Conservation (phyloP, 30 jellyfish, hydroid and myxozoan genomes). For the Chrysaora quinquecirrha region DNA sequence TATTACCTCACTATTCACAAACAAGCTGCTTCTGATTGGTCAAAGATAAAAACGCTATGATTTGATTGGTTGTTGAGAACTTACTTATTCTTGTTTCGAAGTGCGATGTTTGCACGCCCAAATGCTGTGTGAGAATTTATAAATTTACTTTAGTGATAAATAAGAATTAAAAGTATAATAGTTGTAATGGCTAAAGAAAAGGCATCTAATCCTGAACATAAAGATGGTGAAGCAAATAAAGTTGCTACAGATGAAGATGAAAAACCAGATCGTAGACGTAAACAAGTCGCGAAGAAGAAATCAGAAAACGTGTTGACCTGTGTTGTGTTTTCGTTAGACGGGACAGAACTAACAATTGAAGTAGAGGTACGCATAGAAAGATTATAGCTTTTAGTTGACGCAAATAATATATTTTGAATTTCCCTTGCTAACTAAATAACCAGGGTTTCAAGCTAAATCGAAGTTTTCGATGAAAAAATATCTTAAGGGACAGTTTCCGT, state of each 20-base stretch:
- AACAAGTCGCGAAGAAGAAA: slow-evolving; percentile 39
- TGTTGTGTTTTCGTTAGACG: slow-evolving; percentile 57
- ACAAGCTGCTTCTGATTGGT: not conserved
- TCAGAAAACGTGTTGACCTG: slow-evolving; percentile 55
- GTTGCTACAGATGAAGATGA: not conserved
- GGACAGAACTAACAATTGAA: slow-evolving; percentile 58
- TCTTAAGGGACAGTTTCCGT: not conserved
- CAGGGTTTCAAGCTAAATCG: not conserved
- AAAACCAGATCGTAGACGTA: slow-evolving; percentile 4
- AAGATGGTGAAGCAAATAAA: slow-evolving; percentile 6
- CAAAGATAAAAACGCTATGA: not conserved
- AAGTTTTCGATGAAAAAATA: not conserved
- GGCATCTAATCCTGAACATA: slow-evolving; percentile 26
- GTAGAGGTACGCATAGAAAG: slow-evolving; percentile 48
- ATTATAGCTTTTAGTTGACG: not conserved
- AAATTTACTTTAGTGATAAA: not conserved
- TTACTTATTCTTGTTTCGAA: not conserved
- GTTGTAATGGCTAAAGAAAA: slow-evolving; percentile 47
- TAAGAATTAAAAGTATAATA: slow-evolving; percentile 9
- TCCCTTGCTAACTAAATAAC: too few relatives aligned
- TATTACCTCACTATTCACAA: too few relatives aligned
- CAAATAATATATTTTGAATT: too few relatives aligned
- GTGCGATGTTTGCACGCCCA: slow-evolving; percentile 1
- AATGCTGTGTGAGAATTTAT: not conserved
- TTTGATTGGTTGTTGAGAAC: not conserved